These are phyloP conservation scores for Gallinago undulata DNA, from an alignment of 2,113 vertebrate genomes.

Conservation along the genomic window DNA sequence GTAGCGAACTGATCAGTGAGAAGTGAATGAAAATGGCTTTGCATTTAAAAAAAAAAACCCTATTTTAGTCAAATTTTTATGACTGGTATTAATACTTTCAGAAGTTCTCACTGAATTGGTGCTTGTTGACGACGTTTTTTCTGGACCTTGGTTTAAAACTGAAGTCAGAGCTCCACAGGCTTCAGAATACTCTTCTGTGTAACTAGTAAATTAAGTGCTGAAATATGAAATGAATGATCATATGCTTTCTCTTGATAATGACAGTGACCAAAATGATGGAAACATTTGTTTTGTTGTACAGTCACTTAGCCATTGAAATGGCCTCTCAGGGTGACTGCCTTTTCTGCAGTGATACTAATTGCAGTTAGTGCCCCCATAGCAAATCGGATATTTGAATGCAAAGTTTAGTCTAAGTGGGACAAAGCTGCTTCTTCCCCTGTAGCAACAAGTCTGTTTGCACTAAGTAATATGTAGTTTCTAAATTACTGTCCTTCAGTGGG, in stretches of 20 bases:
- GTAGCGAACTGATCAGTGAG: background rate
- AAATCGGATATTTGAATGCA: background rate
- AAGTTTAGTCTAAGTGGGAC: background rate
- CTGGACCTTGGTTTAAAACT: background rate
- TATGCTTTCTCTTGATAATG: background rate
- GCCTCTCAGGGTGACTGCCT: background rate
- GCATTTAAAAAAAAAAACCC: background rate
- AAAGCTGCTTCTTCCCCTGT: background rate
- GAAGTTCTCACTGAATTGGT: background rate
- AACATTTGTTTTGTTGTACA: background rate
- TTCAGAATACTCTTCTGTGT: background rate
- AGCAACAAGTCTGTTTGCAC: background rate
- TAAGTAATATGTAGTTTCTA: background rate
- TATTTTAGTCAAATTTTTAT: background rate
- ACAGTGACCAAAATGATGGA: background rate
- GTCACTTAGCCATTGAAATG: background rate
- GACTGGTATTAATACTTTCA: background rate
- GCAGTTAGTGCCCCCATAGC: background rate
- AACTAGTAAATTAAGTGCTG: background rate
- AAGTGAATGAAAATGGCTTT: background rate
- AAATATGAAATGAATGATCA: background rate
- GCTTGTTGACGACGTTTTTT: background rate
- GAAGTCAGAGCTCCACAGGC: background rate
- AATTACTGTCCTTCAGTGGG: background rate
- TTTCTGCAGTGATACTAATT: background rate